These are phyloP conservation scores for Forbesichthys papilliferus DNA, from an alignment of 2,113 vertebrate genomes.

Conservation along the genomic window DNA sequence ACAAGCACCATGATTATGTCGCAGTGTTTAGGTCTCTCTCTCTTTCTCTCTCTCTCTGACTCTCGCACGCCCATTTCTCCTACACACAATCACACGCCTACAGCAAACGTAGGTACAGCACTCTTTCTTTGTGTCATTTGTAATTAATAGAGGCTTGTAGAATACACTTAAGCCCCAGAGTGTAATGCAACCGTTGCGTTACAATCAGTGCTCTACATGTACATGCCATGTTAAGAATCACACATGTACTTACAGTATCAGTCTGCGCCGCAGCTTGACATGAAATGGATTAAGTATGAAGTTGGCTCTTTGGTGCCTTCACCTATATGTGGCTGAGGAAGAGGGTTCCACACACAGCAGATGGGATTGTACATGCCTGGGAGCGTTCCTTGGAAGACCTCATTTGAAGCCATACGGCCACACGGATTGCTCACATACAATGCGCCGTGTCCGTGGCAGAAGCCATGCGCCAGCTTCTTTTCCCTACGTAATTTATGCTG, in stretches of 20 bases:
- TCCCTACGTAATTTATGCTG: conserved; percentile 2
- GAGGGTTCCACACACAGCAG: conserved; percentile 57
- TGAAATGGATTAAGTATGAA: conserved; percentile 28
- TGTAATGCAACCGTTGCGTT: conserved; percentile 2
- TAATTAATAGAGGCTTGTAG: conserved; percentile 43
- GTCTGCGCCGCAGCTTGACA: background rate
- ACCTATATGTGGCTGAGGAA: conserved; percentile 16
- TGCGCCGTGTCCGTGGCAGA: conserved; percentile 39
- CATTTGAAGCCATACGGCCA: conserved; percentile 65
- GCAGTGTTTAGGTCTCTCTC: conserved; percentile 35
- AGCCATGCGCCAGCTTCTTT: conserved; percentile 40
- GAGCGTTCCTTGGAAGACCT: conserved; percentile 64
- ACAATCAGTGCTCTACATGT: background rate
- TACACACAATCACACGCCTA: background rate
- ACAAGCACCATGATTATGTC: conserved; percentile 39
- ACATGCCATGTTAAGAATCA: background rate
- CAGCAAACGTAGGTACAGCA: background rate
- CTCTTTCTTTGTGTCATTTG: conserved; percentile 37
- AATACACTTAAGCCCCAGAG: conserved; percentile 20
- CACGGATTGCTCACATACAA: conserved; percentile 58
- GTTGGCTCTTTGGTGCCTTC: conserved; percentile 26
- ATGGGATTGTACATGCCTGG: conserved; percentile 72
- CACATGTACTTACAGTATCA: background rate
- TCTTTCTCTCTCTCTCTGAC: conserved; percentile 17
- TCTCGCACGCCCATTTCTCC: conserved; percentile 41